Base-by-base conservation (phyloP, 1,140 invertebrate species). In the Anagrus nilaparvatae region DNA sequence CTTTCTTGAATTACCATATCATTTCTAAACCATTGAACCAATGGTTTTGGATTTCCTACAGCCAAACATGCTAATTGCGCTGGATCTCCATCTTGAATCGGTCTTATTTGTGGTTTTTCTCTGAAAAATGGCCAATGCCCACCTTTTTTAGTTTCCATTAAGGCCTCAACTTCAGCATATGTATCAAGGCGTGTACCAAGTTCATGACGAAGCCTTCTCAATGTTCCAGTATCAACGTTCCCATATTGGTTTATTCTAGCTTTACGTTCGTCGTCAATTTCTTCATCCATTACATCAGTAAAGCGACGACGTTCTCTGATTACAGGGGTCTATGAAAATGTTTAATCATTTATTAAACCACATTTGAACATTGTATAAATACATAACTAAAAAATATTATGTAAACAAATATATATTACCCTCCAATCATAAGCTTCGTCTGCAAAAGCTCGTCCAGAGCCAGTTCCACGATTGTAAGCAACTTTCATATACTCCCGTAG, bases 21-120 rank as follows among this genome's bases (percentile, higher is more conserved):
- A 58, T 92, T 92, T 65, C 86, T 90, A 66, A 89, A 97, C 94
- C 95, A 99, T 49, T 94, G 87, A n/a, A 97, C 79, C 30, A 74
- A 67, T 0, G 94, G 92, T 54, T 82, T 79, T 0, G 93, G 93
- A 54, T 88, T 84, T 1, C 91, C 92, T 5, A 92, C 84, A 3
- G 88, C 87, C 35, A 82, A 80, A 64, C 90, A 96, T 8, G 77
- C 74, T 5, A 97, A 67, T 46, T 84, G 78, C 1, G 85, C 78
- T 9, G 78, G 74, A 52, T 85, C 79, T 12, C 83, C 85, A 40
- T 87, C 81, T 20, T 81, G 73, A 44, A 95, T 84, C 6, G 88
- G 83, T 6, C 78, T 71, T 3, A 77, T 68, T 56, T 84, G 80
- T 0, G 85, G 85, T 49, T 87, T 87, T 54, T 88, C 85, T 25